Evolutionary conservation across 92 coral and sea anemone genomes (phyloP).

Genomic region (Umimayanthus chanpuru): DNA sequence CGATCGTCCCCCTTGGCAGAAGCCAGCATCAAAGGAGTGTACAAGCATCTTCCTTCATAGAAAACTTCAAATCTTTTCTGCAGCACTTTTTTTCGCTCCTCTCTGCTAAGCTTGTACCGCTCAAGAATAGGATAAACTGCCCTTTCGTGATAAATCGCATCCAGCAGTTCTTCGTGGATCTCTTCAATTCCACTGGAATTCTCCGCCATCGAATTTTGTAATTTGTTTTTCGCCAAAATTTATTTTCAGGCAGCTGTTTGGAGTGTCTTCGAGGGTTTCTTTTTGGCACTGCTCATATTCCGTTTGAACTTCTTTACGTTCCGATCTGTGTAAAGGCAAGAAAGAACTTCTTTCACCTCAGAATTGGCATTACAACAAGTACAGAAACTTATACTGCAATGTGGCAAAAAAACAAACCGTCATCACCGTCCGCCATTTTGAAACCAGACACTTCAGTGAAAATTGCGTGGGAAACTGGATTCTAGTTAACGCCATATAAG

Average conservation of each 20-base stretch:
- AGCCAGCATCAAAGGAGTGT: slow-evolving; percentile 54
- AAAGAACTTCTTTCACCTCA: background rate
- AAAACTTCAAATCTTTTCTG: slow-evolving; percentile 56
- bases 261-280: background rate
- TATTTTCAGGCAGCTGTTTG: background rate
- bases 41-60: slow-evolving; percentile 51
- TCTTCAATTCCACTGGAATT: slow-evolving; percentile 14
- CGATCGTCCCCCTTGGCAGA: slow-evolving; percentile 56
- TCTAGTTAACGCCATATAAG: slow-evolving; percentile 9
- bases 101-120: slow-evolving; percentile 44
- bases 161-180: slow-evolving; percentile 24
- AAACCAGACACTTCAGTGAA: background rate
- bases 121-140: slow-evolving; percentile 50
- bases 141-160: slow-evolving; percentile 35
- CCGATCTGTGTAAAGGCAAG: background rate
- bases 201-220: slow-evolving; percentile 17
- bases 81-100: slow-evolving; percentile 49
- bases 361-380: background rate
- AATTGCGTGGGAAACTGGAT: slow-evolving; percentile 11
- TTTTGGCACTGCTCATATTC: background rate
- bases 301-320: background rate
- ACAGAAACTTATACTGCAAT: background rate
- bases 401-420: background rate
- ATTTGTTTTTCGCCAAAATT: background rate
- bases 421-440: slow-evolving; percentile 8